phyloP scores from a whole-genome alignment of 1,140 invertebrate species.

The Drosophila lowei region DNA sequence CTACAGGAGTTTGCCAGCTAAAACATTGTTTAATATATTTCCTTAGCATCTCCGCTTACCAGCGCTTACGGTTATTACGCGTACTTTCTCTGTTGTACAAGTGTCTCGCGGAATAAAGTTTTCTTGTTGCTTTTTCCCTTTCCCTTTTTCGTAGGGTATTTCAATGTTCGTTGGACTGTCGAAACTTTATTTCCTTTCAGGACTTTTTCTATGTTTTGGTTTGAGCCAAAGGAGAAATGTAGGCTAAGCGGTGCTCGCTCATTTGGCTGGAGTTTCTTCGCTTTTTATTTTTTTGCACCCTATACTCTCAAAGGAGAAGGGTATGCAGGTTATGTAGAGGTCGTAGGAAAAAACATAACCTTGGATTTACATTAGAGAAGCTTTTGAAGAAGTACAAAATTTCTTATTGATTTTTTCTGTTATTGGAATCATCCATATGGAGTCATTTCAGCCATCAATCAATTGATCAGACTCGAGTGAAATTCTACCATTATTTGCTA shows the following conservation, averaged over 20 bases:
- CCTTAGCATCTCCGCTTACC: background rate
- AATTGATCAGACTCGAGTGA: too few relatives aligned
- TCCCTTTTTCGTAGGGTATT: background rate
- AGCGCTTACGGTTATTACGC: conserved; percentile 1
- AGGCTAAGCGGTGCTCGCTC: conserved; percentile 45
- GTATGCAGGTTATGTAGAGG: background rate
- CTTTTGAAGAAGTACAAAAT: too few relatives aligned
- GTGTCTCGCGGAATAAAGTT: too few relatives aligned
- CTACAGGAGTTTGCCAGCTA: too few relatives aligned
- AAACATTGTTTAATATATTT: too few relatives aligned
- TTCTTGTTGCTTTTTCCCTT: too few relatives aligned
- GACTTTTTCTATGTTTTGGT: conserved; percentile 3
- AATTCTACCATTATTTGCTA: too few relatives aligned
- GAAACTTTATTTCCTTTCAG: conserved; percentile 14
- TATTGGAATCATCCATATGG: too few relatives aligned
- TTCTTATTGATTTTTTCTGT: too few relatives aligned
- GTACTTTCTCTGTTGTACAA: background rate
- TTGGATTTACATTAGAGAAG: too few relatives aligned
- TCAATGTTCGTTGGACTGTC: background rate
- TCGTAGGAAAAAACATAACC: background rate
- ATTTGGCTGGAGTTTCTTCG: conserved; percentile 27
- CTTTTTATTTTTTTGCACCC: background rate
- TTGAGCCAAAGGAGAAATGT: conserved; percentile 21
- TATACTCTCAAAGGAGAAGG: background rate
- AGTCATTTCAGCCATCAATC: too few relatives aligned